Evolutionary conservation across 1,140 invertebrate genomes (phyloP), one percentile per base, ranked within the genome.

Genomic region (Rhysida immarginata): DNA sequence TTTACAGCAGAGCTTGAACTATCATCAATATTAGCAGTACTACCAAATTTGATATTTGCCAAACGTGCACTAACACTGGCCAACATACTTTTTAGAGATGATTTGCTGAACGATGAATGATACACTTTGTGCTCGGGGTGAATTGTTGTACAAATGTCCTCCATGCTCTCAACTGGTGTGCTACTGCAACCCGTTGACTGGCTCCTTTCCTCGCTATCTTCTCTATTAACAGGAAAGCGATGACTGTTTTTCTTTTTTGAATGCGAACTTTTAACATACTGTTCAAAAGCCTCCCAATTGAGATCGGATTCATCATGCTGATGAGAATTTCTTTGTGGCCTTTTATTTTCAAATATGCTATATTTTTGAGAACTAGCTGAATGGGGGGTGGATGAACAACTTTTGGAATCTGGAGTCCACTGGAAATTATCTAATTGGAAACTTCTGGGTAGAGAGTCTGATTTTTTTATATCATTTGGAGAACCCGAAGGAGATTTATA

Each of bases 101-200:
- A 67, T 62, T 67, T 71, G 25, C 71, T 69, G 2, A 70, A 59
- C 41, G 65, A 76, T 0, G 78, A 74, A 58, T 80, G 76, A 61
- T 86, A 85, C 59, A 86, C 84, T 68, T 82, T 84, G 62, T 84
- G 81, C 63, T 85, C 82, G 0, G 83, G 83, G 65, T 85, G 83
- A 54, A 83, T 75, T 60, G 78, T 78, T 44, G 71, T 54, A 51
- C 18, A 29, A 20, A 56, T 49, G 55, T 62, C 61, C 43, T 70
- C 71, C 41, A 67, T 69, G 59, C 68, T 74, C 46, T 60, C 70
- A 26, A 59, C 70, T 57, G 35, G 74, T 64, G 62, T 75, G 65
- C 41, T 69, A 61, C 60, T 63, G 48, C 69, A 68, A 20, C 78
- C 77, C 0, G 71, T 74, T 2, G 75, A 66, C 25, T 69, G 71